phyloP scores from a whole-genome alignment of 1,140 invertebrate genomes.

The Babylonia areolata region DNA sequence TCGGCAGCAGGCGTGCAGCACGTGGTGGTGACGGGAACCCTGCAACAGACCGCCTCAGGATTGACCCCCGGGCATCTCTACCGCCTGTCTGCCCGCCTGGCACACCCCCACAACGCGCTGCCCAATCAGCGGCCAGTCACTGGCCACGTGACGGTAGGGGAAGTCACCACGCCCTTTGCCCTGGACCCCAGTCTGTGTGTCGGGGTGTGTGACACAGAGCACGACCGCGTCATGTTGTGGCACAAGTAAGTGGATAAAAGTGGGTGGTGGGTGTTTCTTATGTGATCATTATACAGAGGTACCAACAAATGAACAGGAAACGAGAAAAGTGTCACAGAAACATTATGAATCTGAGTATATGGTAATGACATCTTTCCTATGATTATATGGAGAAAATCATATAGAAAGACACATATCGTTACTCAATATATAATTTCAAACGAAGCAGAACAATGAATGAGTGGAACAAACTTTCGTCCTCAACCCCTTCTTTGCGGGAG shows the following conservation, averaged over 20 bases:
- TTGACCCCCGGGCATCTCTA: not conserved
- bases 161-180: constrained; percentile 28
- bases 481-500: no score
- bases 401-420: no score
- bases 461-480: no score
- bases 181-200: constrained; percentile 33
- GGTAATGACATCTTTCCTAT: no score
- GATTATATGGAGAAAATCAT: no score
- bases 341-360: no score
- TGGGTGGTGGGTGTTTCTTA: no score
- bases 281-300: no score
- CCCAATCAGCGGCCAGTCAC: constrained; percentile 34
- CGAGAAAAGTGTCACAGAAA: no score
- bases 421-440: no score
- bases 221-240: constrained; percentile 41
- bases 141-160: constrained; percentile 32
- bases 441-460: no score
- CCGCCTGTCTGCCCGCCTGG: constrained; percentile 30
- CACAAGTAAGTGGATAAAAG: constrained; percentile 43
- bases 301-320: no score
- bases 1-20: constrained; percentile 25
- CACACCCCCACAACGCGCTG: constrained; percentile 26
- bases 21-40: constrained; percentile 3
- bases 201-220: constrained; percentile 22
- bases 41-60: constrained; percentile 30